Percentiles rank a stretch among this genome's conserved stretches.
These are phyloP conservation scores for Catalaphyllia jardinei DNA, from an alignment of 64 coral and sea anemone genomes.

Conservation along the genomic window DNA sequence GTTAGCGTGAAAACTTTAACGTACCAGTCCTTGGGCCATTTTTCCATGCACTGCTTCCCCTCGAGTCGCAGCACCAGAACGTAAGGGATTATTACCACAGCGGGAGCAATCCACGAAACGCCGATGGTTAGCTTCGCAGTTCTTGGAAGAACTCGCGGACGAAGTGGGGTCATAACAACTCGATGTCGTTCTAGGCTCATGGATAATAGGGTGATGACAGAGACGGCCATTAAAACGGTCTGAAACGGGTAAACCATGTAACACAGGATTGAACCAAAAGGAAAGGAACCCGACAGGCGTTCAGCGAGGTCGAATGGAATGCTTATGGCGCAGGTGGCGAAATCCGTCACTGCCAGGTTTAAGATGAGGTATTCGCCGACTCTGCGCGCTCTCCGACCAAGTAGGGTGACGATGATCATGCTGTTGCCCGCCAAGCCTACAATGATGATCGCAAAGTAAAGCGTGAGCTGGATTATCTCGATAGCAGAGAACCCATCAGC, in stretches of 20 bases:
- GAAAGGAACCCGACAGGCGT: constrained; percentile 57
- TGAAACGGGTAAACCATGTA: constrained; percentile 90
- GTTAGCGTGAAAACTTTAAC: constrained; percentile 85
- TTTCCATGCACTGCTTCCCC: constrained; percentile 79
- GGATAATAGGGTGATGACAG: constrained; percentile 83
- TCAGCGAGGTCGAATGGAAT: constrained; percentile 88
- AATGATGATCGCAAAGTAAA: constrained; percentile 74
- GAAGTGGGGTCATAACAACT: constrained; percentile 72
- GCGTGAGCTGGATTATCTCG: constrained; percentile 33
- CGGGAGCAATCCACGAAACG: constrained; percentile 68
- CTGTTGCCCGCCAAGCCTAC: constrained; percentile 69
- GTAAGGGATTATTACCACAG: constrained; percentile 76
- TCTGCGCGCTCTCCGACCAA: constrained; percentile 70
- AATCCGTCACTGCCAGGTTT: constrained; percentile 85
- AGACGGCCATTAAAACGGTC: constrained; percentile 89
- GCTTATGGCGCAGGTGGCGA: constrained; percentile 72
- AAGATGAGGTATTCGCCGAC: constrained; percentile 85
- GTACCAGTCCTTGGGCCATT: constrained; percentile 86
- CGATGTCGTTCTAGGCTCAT: constrained; percentile 90
- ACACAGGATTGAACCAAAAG: constrained; percentile 84
- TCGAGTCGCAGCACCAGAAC: constrained; percentile 63
- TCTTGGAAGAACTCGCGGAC: constrained; percentile 55
- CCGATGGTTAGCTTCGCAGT: constrained; percentile 54
- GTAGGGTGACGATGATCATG: constrained; percentile 68
- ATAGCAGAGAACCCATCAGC: not conserved